Percentiles rank a stretch among this genome's conserved stretches.
These are phyloP conservation scores for Siniperca undulata DNA, from an alignment of 2,797 vertebrate species.

Conservation along the genomic window DNA sequence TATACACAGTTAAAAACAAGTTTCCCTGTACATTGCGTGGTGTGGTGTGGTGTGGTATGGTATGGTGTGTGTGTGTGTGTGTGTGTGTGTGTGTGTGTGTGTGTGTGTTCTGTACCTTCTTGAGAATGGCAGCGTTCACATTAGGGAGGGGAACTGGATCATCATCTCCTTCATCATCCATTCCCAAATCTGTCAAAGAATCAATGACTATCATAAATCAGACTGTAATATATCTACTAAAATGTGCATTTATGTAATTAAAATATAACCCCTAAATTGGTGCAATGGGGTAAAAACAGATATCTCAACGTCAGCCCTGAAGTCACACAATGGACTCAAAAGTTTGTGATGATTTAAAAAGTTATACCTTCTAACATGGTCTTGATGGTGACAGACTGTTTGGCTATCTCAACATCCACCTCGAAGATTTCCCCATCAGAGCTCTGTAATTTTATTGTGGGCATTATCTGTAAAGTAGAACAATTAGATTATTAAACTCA, in stretches of 20 bases:
- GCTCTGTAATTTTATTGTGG: conserved; percentile 98
- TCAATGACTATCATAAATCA: background rate
- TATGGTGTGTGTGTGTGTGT: no score
- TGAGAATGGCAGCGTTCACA: conserved; percentile 98
- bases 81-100: background rate
- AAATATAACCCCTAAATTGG: background rate
- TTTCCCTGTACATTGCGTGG: no score
- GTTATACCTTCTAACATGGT: conserved; percentile 97
- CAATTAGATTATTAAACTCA: background rate
- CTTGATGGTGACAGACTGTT: conserved; percentile 99
- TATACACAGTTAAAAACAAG: no score
- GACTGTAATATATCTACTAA: background rate
- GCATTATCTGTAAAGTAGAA: conserved; percentile 88
- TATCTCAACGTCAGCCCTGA: accelerated
- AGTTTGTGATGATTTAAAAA: background rate
- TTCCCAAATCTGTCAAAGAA: conserved; percentile 92
- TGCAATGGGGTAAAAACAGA: background rate
- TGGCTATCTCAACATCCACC: conserved; percentile 99
- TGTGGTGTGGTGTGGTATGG: no score
- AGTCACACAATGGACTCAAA: background rate
- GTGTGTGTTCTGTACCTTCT: conserved; percentile 89
- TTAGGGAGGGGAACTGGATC: conserved; percentile 99
- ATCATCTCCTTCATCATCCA: conserved; percentile 99
- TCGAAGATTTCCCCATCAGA: conserved; percentile 99
- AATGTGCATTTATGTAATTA: accelerated